Base-by-base conservation (phyloP, 1,140 invertebrate species). In the Ladona fulva region DNA sequence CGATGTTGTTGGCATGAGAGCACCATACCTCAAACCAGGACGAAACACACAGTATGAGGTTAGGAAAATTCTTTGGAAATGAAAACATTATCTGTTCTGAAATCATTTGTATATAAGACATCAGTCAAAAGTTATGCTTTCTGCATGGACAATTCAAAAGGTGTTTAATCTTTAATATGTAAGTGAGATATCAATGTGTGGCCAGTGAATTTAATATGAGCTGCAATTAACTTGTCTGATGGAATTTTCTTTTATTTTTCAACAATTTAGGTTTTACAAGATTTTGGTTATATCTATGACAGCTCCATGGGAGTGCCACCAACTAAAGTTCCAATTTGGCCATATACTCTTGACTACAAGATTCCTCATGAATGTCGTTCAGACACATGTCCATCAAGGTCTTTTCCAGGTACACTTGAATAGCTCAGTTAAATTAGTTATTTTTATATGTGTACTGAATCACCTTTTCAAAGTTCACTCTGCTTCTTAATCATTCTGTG, bases 251-350 rank as follows among this genome's bases (percentile, higher is more conserved):
- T 37, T 37, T 25, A 14, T 37, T 52, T 73, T 81, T 37, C 1
- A 37, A 37, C 29, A 5, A 37, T 66, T 42, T 81, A 93, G 92
- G 91, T 96, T 24, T 84, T 96, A 74, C 93, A 95, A 87, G 95
- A 97, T 84, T 96, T 95, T 84, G 93, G 93, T 6, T 96, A 94
- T 83, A 93, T 95, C 80, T 97, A 96, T 84, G 95, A 97, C 83
- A 96, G 94, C 81, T 96, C 94, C 0, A 90, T 97, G 79, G 92
- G 94, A 59, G 93, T 94, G 25, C 94, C 95, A 0, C 93, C 93
- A n/a, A 84, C 90, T 0, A 89, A 90, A 79, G 87, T 92, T 37
- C 95, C 95, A n/a, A 90, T 96, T 74, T 97, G 96, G 96, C 96
- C 96, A 0, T 97, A 97, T 85, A 97, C 96, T 0, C 88, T 97